phyloP scores from a whole-genome alignment of 2,888 invertebrate species.

The Biston betularia region DNA sequence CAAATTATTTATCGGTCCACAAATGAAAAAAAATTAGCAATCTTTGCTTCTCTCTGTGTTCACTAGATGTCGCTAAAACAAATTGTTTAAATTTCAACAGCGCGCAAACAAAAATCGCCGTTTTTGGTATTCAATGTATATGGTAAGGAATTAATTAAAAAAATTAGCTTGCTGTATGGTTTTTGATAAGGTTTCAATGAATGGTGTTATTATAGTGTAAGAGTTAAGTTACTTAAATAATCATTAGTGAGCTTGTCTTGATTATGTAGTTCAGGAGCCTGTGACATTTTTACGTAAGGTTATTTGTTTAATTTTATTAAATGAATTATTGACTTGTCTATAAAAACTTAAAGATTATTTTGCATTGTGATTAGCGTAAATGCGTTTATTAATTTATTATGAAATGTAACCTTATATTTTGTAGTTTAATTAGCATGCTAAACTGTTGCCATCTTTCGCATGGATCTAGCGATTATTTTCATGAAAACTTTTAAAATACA shows the following conservation, averaged over 20 bases:
- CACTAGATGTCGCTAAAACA: neutral
- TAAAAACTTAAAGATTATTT: neutral
- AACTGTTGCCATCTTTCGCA: neutral
- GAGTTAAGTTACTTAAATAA: slow-evolving; percentile 10
- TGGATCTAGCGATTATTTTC: neutral
- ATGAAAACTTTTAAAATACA: too few species aligned
- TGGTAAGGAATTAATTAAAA: slow-evolving; percentile 64
- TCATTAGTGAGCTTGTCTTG: neutral
- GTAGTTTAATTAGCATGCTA: neutral
- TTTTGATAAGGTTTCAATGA: slow-evolving; percentile 8
- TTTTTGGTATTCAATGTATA: slow-evolving; percentile 70
- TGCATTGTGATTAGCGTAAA: too few species aligned
- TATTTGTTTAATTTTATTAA: neutral
- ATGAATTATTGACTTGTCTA: neutral
- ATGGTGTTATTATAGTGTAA: slow-evolving; percentile 16
- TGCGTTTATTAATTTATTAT: too few species aligned
- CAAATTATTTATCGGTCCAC: too few species aligned
- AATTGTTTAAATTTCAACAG: slow-evolving; percentile 59
- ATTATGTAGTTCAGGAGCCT: slow-evolving; percentile 10
- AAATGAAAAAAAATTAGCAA: too few species aligned
- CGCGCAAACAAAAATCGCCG: slow-evolving; percentile 68
- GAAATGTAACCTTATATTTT: too few species aligned
- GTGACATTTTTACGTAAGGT: neutral
- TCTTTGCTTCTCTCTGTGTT: neutral
- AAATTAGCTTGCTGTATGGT: slow-evolving; percentile 9